Conservation (phyloP, 2,113 vertebrate species). For the Spea multiplicata region DNA sequence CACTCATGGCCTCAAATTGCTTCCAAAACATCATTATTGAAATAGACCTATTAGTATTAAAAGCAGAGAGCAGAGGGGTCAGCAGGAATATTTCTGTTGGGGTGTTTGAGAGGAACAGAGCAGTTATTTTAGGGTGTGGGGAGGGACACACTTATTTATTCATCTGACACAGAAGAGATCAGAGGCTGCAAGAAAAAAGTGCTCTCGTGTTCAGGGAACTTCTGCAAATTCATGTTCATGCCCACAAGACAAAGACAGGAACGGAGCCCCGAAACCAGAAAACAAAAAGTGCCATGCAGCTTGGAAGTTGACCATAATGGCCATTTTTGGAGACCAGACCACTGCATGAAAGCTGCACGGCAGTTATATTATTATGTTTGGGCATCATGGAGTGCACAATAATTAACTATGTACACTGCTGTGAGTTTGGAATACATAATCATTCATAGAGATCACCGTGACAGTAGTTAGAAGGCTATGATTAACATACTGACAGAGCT, state of each 20-base stretch:
- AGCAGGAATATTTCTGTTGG: slow-evolving; percentile 32
- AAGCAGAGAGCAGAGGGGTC: slow-evolving; percentile 33
- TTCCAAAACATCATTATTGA: slow-evolving; percentile 48
- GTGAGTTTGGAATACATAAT: too few species aligned
- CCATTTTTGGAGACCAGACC: too few species aligned
- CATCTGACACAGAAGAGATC: slow-evolving; percentile 27
- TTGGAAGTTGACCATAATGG: too few species aligned
- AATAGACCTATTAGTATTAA: slow-evolving; percentile 48
- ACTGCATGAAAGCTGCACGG: too few species aligned
- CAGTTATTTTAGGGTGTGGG: slow-evolving; percentile 39
- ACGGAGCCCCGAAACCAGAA: too few species aligned
- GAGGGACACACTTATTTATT: slow-evolving; percentile 28
- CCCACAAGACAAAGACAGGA: background rate
- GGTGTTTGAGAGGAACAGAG: slow-evolving; percentile 40
- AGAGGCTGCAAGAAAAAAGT: background rate
- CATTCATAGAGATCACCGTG: too few species aligned
- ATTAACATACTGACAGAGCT: too few species aligned
- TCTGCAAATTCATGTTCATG: background rate
- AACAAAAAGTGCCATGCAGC: too few species aligned
- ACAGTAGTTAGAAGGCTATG: too few species aligned
- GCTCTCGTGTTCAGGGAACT: background rate
- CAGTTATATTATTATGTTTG: too few species aligned
- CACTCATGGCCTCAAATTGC: slow-evolving; percentile 43
- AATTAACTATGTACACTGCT: too few species aligned
- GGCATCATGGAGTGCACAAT: too few species aligned